Percentiles rank a stretch among this genome's conserved stretches.
These are phyloP conservation scores for Apodemus sylvaticus DNA, from an alignment of 2,113 vertebrate genomes.

Conservation along the genomic window DNA sequence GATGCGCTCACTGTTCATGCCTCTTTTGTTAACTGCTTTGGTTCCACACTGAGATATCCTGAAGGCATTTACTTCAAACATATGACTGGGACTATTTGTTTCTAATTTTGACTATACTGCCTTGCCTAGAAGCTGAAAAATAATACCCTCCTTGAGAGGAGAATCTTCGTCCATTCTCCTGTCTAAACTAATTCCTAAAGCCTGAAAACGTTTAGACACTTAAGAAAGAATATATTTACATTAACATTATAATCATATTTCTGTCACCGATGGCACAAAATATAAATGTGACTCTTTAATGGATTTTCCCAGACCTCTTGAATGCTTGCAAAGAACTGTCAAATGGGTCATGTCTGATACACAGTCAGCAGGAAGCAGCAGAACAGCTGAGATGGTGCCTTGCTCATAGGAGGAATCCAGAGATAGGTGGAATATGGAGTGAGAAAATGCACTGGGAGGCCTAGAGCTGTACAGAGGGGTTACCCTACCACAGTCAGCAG, in stretches of 20 bases:
- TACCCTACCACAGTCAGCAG: background rate
- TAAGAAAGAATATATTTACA: slow-evolving; percentile 47
- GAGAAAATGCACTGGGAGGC: background rate
- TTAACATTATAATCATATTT: slow-evolving; percentile 54
- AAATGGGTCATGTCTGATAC: background rate
- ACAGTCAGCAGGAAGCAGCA: background rate
- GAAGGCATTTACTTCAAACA: background rate
- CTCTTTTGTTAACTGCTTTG: slow-evolving; percentile 11
- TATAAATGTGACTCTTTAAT: slow-evolving; percentile 19
- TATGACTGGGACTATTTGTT: slow-evolving; percentile 35
- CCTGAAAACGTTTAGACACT: slow-evolving; percentile 57
- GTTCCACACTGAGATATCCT: slow-evolving; percentile 35
- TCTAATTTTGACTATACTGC: background rate
- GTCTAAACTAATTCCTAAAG: slow-evolving; percentile 47
- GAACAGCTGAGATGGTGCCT: background rate
- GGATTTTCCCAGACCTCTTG: slow-evolving; percentile 21
- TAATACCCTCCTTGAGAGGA: background rate
- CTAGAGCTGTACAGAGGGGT: background rate
- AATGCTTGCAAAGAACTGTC: background rate
- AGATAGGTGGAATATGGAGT: background rate
- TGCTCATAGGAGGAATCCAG: too few species aligned
- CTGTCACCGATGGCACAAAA: slow-evolving; percentile 32
- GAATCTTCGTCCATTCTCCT: slow-evolving; percentile 19
- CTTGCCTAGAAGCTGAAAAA: slow-evolving; percentile 20
- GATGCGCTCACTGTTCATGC: accelerated